These are phyloP conservation scores for Hydraecia micacea DNA, from an alignment of 2,888 invertebrate genomes.

Conservation along the genomic window DNA sequence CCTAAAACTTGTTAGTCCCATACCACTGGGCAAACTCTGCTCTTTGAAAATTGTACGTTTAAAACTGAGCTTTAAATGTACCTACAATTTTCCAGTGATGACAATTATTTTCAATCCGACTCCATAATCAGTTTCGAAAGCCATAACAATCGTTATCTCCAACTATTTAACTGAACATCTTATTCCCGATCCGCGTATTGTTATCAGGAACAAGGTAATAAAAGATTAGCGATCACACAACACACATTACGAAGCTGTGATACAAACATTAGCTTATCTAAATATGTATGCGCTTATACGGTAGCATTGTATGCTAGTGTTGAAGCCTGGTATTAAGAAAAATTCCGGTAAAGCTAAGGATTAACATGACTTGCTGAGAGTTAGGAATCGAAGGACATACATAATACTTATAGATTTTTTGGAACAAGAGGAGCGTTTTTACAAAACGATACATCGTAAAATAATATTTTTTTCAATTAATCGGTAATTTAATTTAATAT, in stretches of 20 bases:
- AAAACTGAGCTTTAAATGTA: background rate
- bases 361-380: background rate
- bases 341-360: background rate
- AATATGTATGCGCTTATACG: constrained; percentile 13
- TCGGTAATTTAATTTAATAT: no score
- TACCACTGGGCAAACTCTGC: background rate
- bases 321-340: background rate
- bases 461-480: no score
- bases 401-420: background rate
- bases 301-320: constrained; percentile 12
- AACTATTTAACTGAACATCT: constrained; percentile 33
- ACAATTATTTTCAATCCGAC: background rate
- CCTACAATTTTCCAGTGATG: background rate
- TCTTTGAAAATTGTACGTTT: background rate
- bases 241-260: background rate
- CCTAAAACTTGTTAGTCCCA: background rate
- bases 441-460: no score
- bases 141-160: background rate
- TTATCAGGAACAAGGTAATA: constrained; percentile 37
- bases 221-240: constrained; percentile 30
- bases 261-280: constrained; percentile 25
- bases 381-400: background rate
- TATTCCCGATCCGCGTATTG: constrained; percentile 5
- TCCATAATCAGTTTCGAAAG: background rate
- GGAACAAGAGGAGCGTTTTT: no score